Evolutionary conservation across 53 echinoderm and acorn worm species (phyloP).

Genomic region (Mesocentrotus franciscanus): DNA sequence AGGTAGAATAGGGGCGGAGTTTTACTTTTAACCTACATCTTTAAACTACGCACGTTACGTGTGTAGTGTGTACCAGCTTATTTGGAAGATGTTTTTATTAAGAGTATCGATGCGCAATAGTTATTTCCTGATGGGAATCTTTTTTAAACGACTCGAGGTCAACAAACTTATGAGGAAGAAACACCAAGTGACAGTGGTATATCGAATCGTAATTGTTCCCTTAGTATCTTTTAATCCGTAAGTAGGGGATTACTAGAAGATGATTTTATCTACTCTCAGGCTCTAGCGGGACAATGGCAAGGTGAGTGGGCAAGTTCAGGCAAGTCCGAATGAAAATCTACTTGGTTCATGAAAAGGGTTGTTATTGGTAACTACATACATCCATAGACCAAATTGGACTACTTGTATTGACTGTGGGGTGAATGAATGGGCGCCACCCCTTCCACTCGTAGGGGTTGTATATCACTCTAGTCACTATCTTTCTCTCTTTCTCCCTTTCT

Average conservation of each 20-base stretch:
- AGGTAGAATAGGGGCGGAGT: not conserved
- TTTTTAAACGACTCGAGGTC: not conserved
- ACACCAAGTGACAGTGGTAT: not conserved
- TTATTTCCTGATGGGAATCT: not conserved
- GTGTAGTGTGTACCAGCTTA: constrained; percentile 8
- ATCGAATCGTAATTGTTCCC: not conserved
- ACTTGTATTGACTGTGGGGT: too few species aligned
- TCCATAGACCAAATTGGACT: too few species aligned
- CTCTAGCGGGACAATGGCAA: not conserved
- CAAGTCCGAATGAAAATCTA: not conserved
- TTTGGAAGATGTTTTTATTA: not conserved
- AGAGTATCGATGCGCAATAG: not conserved
- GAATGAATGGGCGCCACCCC: too few species aligned
- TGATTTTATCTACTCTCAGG: too few species aligned
- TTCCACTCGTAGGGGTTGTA: too few species aligned
- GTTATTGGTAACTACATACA: too few species aligned
- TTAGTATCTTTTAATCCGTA: not conserved
- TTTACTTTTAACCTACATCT: not conserved
- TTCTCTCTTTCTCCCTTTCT: too few species aligned
- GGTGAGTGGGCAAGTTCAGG: not conserved
- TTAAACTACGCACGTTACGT: not conserved
- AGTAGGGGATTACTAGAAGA: not conserved
- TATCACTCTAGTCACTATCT: too few species aligned
- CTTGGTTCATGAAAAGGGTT: too few species aligned
- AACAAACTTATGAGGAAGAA: not conserved